Evolutionary conservation across 2,113 vertebrate genomes (phyloP).

Genomic region (Hemiprocne comata): DNA sequence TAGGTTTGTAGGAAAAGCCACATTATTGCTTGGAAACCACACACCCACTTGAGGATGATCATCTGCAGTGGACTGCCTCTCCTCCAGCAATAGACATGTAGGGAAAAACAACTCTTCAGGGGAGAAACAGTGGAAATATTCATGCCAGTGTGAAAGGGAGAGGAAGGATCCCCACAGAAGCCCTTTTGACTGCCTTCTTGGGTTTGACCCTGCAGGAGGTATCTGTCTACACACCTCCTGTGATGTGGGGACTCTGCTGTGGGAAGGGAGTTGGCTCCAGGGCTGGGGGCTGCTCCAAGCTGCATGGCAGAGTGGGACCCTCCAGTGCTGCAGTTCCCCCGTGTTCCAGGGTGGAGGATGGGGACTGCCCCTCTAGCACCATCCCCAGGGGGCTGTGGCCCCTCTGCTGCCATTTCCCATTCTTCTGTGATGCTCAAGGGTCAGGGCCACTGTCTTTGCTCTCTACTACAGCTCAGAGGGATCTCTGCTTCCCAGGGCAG

Average conservation of each 20-base stretch:
- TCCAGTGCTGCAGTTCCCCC: not conserved
- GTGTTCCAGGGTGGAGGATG: accelerated
- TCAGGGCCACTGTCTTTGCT: not conserved
- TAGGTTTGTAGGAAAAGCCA: not conserved
- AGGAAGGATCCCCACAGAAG: not conserved
- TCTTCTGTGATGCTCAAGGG: not conserved
- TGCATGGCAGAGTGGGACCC: accelerated
- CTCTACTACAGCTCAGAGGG: not conserved
- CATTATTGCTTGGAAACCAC: not conserved
- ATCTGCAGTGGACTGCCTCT: not conserved
- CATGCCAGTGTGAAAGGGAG: not conserved
- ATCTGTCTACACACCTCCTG: not conserved
- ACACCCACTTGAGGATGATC: not conserved
- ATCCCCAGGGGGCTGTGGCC: too few species aligned
- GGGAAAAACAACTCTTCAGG: not conserved
- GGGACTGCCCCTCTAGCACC: not conserved
- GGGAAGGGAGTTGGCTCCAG: not conserved
- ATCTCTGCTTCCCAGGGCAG: conserved; percentile 32
- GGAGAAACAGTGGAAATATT: not conserved
- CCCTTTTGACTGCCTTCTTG: not conserved
- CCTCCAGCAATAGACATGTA: not conserved
- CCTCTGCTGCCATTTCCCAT: not conserved
- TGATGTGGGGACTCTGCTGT: not conserved
- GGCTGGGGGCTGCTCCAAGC: not conserved
- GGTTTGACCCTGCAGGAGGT: not conserved